Base-by-base conservation (phyloP, 2,113 vertebrate species). In the Brienomyrus longianalis region DNA sequence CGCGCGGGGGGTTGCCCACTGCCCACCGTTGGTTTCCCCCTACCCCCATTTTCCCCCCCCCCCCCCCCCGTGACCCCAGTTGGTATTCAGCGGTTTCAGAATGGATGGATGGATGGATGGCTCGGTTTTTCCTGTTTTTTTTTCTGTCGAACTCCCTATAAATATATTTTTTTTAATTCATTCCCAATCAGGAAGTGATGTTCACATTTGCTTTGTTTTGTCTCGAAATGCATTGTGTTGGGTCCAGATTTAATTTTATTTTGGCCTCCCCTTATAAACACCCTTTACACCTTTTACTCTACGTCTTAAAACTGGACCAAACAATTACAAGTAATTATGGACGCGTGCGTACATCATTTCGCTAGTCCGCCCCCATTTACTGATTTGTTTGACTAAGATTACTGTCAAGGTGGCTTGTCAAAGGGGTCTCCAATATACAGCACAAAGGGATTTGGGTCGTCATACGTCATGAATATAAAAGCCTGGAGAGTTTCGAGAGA, bases 391-490 rank as follows among this genome's bases (percentile, higher is more conserved):
- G 27, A 87, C 62, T 80, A 52, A 80, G 56, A 86, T 86, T 70
- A 70, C 52, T 90, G 43, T 70, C 56, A 59, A 74, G 56, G 48
- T 87, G 51, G 51, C 45, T 87, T 10, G 83, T 91, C 89, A 84
- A 47, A 66, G 45, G 66, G 27, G 89, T 90, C 74, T 90, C 66
- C 66, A 52, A 35, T 91, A 90, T 90, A 39, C 85, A 90, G 87
- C 86, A 85, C 47, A 66, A 88, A 88, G 43, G 92, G 74, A 87
- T 91, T 86, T 83, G 70, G 77, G 35, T 91, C 88, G 93, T 94
- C 92, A 90, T 92, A 92, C 92, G 88, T 93, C 7, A 1, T 92
- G 90, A 91, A 92, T 93, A 93, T 90, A 90, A 93, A 94, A 91
- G 86, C 84, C 66, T 39, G 66, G 59, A 59, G 90, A 39, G 87